Conservation (phyloP, 2,888 invertebrate genomes). For the Gymnosoma rotundatum region DNA sequence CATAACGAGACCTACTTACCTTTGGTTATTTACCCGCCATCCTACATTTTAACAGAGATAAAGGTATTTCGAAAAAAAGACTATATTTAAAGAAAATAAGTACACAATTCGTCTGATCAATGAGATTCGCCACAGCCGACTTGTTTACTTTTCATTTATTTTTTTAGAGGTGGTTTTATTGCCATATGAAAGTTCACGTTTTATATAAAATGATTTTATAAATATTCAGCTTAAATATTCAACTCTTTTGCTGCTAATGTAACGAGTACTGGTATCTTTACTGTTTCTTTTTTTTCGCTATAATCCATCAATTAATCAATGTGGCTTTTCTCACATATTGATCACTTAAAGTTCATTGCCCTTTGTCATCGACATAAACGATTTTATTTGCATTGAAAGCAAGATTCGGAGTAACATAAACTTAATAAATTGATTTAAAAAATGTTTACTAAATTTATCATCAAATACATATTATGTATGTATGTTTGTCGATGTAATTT, state of each 20-base stretch:
- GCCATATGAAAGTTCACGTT: no score
- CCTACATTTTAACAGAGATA: no score
- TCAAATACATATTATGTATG: neutral
- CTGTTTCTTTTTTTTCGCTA: neutral
- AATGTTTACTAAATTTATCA: slow-evolving; percentile 18
- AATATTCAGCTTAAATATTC: neutral
- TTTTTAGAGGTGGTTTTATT: no score
- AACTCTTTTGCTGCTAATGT: neutral
- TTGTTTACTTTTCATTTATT: no score
- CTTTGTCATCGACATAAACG: slow-evolving; percentile 27
- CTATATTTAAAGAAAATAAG: no score
- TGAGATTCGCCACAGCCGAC: no score
- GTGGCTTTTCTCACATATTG: slow-evolving; percentile 30
- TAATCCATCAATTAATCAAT: slow-evolving; percentile 56
- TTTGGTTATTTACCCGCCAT: no score
- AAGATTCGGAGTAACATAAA: neutral
- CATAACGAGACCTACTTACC: no score
- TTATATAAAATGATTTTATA: neutral
- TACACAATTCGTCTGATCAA: no score
- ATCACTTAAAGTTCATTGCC: slow-evolving; percentile 64
- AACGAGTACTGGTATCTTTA: neutral
- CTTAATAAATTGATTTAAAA: slow-evolving; percentile 55
- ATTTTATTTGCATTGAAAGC: slow-evolving; percentile 9
- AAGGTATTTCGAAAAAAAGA: no score
- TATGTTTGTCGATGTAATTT: slow-evolving; percentile 32